phyloP scores from a whole-genome alignment of 2,797 vertebrate species.

The Anas bahamensis region DNA sequence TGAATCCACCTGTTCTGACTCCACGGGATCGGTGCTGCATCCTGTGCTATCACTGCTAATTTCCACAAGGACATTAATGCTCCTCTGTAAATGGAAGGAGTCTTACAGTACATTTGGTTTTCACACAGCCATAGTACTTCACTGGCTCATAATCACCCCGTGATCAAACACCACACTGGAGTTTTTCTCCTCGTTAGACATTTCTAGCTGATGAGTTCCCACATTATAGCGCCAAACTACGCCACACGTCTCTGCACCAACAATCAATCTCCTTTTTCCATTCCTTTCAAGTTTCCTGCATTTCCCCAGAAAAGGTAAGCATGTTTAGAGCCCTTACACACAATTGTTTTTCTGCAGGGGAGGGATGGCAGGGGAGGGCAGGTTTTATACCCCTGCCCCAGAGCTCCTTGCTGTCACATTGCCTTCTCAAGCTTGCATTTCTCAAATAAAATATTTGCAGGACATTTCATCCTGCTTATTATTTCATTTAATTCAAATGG shows the following conservation, averaged over 20 bases:
- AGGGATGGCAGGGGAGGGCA: neutral
- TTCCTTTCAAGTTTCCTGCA: neutral
- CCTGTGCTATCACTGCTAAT: neutral
- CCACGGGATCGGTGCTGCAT: rapidly evolving
- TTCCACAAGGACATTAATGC: neutral
- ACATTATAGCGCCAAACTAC: neutral
- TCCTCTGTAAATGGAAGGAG: neutral
- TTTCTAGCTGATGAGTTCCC: neutral
- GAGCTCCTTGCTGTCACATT: neutral
- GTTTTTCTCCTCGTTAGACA: neutral
- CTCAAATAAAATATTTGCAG: neutral
- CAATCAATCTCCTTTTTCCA: neutral
- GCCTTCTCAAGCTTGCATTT: neutral
- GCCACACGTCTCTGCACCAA: neutral
- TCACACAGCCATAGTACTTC: neutral
- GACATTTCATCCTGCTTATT: neutral
- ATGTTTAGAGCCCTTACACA: rapidly evolving
- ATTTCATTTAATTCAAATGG: neutral
- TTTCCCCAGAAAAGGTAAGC: neutral
- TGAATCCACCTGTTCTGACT: neutral
- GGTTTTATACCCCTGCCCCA: neutral
- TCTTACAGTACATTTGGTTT: neutral
- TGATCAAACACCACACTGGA: neutral
- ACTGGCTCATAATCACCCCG: neutral
- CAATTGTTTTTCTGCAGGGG: neutral